Evolutionary conservation across 2,888 invertebrate species (phyloP).

Genomic region (Hedychridium roseum): DNA sequence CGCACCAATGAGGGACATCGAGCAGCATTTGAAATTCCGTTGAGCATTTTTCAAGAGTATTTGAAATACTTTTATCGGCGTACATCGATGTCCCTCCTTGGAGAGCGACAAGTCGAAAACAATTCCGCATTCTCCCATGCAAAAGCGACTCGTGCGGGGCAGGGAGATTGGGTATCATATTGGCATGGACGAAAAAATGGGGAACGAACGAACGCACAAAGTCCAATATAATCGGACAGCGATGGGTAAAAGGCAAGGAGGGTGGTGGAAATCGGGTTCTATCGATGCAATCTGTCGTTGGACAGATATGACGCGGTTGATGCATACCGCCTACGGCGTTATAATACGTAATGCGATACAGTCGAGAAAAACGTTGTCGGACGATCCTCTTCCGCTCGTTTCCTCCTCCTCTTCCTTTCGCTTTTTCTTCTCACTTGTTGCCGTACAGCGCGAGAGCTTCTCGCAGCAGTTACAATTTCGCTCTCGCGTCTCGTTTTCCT

Average conservation of each 20-base stretch:
- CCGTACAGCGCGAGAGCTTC: background rate
- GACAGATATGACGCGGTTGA: too few species aligned
- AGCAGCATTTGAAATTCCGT: too few species aligned
- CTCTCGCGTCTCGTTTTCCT: constrained; percentile 34
- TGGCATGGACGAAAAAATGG: background rate
- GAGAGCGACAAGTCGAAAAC: too few species aligned
- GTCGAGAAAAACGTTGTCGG: constrained; percentile 35
- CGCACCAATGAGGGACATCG: too few species aligned
- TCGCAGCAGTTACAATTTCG: background rate
- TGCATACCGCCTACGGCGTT: too few species aligned
- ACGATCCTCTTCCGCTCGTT: constrained; percentile 12
- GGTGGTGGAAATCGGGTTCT: too few species aligned
- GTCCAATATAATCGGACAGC: constrained; percentile 7
- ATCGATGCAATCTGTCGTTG: too few species aligned
- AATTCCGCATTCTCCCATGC: constrained; percentile 37
- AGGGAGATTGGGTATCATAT: background rate
- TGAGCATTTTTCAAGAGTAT: too few species aligned
- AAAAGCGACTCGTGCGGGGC: constrained; percentile 25
- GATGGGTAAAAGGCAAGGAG: constrained; percentile 2
- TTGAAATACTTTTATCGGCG: too few species aligned
- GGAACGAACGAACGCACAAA: background rate
- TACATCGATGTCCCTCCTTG: too few species aligned
- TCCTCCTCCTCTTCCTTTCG: background rate
- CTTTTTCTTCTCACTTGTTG: background rate
- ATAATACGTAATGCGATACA: constrained; percentile 35